These are phyloP conservation scores for Anadara kagoshimensis DNA, from an alignment of 1,140 invertebrate species.

Conservation along the genomic window DNA sequence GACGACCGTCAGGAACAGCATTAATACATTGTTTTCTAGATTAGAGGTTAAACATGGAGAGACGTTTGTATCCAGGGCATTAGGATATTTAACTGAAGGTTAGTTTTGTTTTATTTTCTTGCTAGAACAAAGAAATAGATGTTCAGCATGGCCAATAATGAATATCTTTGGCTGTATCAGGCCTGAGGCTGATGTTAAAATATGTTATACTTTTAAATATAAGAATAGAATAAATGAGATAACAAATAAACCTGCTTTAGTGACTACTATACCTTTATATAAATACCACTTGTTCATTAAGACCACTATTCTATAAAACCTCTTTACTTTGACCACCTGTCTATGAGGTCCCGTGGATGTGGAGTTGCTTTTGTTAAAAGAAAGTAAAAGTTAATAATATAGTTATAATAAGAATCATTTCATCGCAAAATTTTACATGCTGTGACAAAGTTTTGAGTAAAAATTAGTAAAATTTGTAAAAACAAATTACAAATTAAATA, in stretches of 20 bases:
- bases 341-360: too few relatives aligned
- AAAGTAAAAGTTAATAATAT: too few relatives aligned
- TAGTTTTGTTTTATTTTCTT: conserved; percentile 16
- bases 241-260: too few relatives aligned
- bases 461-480: too few relatives aligned
- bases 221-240: neutral
- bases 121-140: neutral
- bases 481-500: neutral
- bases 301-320: too few relatives aligned
- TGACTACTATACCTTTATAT: too few relatives aligned
- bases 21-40: conserved; percentile 60
- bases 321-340: too few relatives aligned
- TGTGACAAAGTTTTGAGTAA: too few relatives aligned
- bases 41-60: conserved; percentile 63
- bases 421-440: too few relatives aligned
- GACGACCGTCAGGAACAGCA: conserved; percentile 55
- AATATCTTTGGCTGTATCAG: neutral
- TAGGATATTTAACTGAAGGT: conserved; percentile 65
- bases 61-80: conserved; percentile 55
- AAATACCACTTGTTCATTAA: too few relatives aligned
- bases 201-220: neutral
- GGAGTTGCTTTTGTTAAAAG: too few relatives aligned
- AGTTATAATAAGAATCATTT: too few relatives aligned
- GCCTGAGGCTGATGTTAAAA: neutral
- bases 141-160: neutral